These are phyloP conservation scores for Vandiemenella viatica DNA, from an alignment of 2,888 invertebrate species.

Conservation along the genomic window DNA sequence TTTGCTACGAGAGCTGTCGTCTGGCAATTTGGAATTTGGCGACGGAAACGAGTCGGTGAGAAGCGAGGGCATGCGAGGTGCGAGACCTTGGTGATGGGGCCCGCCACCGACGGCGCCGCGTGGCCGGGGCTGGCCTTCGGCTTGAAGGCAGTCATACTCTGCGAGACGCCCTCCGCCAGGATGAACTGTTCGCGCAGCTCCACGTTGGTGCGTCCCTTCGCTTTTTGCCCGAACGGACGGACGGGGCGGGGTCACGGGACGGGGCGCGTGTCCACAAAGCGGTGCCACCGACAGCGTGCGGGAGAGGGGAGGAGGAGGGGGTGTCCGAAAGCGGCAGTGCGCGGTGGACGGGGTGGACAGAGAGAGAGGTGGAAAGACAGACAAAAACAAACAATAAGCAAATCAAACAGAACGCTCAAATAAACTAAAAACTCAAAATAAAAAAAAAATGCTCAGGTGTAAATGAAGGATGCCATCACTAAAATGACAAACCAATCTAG, in stretches of 20 bases:
- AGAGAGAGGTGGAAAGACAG: slow-evolving; percentile 17
- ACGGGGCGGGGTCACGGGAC: not conserved
- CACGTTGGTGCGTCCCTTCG: slow-evolving; percentile 99
- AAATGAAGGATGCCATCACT: too few species aligned
- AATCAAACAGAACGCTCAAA: too few species aligned
- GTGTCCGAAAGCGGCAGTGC: slow-evolving; percentile 6
- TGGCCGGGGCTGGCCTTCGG: slow-evolving; percentile 81
- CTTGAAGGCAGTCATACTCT: slow-evolving; percentile 97
- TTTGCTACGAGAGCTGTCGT: too few species aligned
- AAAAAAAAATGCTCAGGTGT: too few species aligned
- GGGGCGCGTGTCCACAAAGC: too few species aligned
- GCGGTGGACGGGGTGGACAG: not conserved
- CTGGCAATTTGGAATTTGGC: too few species aligned
- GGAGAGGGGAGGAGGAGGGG: slow-evolving; percentile 4
- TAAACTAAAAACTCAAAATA: too few species aligned
- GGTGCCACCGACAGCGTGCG: too few species aligned
- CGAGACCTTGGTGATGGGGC: slow-evolving; percentile 93
- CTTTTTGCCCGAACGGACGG: too few species aligned
- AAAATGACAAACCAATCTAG: too few species aligned
- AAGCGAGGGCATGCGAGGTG: slow-evolving; percentile 11
- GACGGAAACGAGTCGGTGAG: too few species aligned
- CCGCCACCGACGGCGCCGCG: slow-evolving; percentile 55
- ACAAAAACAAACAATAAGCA: slow-evolving; percentile 19
- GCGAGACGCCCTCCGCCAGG: slow-evolving; percentile 94
- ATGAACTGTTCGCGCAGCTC: slow-evolving; percentile 98